Evolutionary conservation across 2,888 invertebrate species (phyloP), one percentile per base, ranked within the genome.

Genomic region (Myopa testacea): DNA sequence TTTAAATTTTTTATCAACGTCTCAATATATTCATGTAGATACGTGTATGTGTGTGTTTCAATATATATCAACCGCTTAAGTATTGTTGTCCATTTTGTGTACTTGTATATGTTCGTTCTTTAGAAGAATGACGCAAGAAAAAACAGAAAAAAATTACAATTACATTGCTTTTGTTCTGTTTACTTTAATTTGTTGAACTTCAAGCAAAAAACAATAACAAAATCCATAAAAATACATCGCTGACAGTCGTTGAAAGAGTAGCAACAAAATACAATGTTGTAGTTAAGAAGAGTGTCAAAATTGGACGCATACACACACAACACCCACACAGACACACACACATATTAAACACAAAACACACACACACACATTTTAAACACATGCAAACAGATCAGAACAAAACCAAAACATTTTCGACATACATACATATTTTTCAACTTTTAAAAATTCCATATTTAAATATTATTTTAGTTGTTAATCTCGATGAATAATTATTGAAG

Each of bases 371-470:
- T 65, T 68, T 68, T 68, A 5, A 2, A 50, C 14, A 50, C 8
- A 50, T 50, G 50, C 50, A 50, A 50, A 50, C 14, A 50, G 14
- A 14, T 50, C 14, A 50, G 50, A 50, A 8, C 10, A 55, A 55
- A 55, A 55, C 14, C 55, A 55, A 55, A 55, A 50, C 26, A 50
- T 2, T 50, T 50, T 8, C 8, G 12, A 63, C 62, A 63, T 34
- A 26, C 26, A n/a, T 69, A 45, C 45, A 69, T 4, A 50, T 26
- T 26, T 12, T 16, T 37, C 38, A 52, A 75, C 50, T 75, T 50
- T 16, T 40, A 19, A n/a, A 75, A 45, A 75, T 75, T 75, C 75
- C 75, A 75, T 69, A 68, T 60, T n/a, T 10, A 45, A 45, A 8
- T 45, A 45, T 45, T 45, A 45, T 75, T 73, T 52, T 69, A 69